Evolutionary conservation across 2,888 invertebrate genomes (phyloP), one percentile per base, ranked within the genome.

Genomic region (Chymomyza caudatula): DNA sequence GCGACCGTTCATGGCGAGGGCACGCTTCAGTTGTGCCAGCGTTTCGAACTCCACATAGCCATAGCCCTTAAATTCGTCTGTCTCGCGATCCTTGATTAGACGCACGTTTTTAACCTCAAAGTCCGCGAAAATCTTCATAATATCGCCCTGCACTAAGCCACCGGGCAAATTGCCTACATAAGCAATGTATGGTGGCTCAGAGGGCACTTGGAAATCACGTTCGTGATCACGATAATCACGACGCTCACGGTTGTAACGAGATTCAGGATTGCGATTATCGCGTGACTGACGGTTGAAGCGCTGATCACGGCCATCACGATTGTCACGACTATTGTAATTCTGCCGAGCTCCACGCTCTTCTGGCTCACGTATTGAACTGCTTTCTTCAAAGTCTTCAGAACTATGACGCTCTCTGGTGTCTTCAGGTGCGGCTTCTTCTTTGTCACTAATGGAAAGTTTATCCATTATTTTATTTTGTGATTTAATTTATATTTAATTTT

Each of bases 11-110:
- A 95, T 92, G 74, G 93, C 92, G 72, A 98, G 92, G 17, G 98
- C 98, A 78, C 93, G 92, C 84, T 94, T 92, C 85, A 98, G 92
- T 84, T 96, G 95, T 0, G 94, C 92, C 43, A 94, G 88, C 73
- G 95, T 94, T 78, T 96, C 96, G 91, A 98, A 98, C 91, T 98
- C 98, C 63, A 98, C 98, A 91, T 98, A 98, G 89, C 98, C 97
- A 91, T 97, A 98, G 67, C 98, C 98, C 92, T 98, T 98, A 91
- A 98, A 98, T 91, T 94, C 94, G 90, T 98, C 98, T 43, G 98
- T 98, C 85, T 98, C 98, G 89, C 93, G 95, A 91, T 98, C 98
- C 92, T 96, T 96, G 60, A 98, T 97, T 88, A 98, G 92, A 84
- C 98, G 94, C 67, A 98, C 95, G 92, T 94, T 96, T 92, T 96